Conservation (phyloP, 2,888 invertebrate genomes). For the Odontocolon sp. region DNA sequence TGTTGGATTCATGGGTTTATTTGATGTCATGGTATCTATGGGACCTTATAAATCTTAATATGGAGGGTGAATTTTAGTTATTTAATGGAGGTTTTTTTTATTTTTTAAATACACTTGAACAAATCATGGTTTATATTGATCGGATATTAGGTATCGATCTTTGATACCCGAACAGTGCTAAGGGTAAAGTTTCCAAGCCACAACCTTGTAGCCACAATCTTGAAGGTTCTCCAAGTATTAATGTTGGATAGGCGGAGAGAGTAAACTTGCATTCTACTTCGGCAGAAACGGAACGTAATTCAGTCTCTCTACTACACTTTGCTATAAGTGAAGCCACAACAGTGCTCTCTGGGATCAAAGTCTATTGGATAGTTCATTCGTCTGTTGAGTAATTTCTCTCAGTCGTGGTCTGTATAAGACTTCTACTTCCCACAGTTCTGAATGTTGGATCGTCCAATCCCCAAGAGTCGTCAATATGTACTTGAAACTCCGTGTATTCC, state of each 20-base stretch:
- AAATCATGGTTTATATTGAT: neutral
- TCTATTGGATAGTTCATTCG: slow-evolving; percentile 66
- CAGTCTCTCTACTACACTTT: neutral
- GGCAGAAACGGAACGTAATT: slow-evolving; percentile 26
- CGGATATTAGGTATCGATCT: slow-evolving; percentile 16
- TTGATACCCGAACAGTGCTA: slow-evolving; percentile 18
- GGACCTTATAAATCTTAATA: too few relatives aligned
- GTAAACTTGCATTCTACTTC: slow-evolving; percentile 41
- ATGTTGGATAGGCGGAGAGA: slow-evolving; percentile 34
- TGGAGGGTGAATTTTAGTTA: too few relatives aligned
- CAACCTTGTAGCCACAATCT: slow-evolving; percentile 23
- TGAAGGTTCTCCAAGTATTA: slow-evolving; percentile 39
- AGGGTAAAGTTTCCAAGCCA: slow-evolving; percentile 36
- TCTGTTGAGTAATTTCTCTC: slow-evolving; percentile 13
- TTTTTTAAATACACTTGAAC: neutral
- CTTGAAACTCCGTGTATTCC: too few relatives aligned
- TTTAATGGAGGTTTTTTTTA: too few relatives aligned
- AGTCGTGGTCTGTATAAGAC: neutral
- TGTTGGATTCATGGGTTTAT: slow-evolving; percentile 1
- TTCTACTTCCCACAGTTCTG: neutral
- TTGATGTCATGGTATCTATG: too few relatives aligned
- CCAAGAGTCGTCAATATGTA: neutral
- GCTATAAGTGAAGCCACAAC: slow-evolving; percentile 67
- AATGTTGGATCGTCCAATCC: neutral
- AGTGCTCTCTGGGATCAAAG: slow-evolving; percentile 59